Percentiles rank a stretch among this genome's conserved stretches.
These are phyloP conservation scores for Epirrhoe alternata DNA, from an alignment of 2,888 invertebrate genomes.

Conservation along the genomic window DNA sequence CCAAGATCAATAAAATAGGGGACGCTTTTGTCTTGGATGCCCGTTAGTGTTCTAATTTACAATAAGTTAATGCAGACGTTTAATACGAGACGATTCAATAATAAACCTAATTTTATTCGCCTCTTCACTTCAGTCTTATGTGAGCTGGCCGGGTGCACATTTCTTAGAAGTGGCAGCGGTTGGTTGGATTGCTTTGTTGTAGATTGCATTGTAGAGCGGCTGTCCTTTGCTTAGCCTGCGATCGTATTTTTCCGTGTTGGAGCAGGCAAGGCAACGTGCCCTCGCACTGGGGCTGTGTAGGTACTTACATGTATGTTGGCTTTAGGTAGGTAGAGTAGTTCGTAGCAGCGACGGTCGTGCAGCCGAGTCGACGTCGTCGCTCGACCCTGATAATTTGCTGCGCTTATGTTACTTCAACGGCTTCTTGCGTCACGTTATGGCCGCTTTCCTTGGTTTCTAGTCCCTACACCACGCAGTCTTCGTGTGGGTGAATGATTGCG, in stretches of 20 bases:
- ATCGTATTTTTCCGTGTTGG: constrained; percentile 70
- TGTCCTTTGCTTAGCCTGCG: constrained; percentile 68
- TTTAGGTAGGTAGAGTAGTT: constrained; percentile 59
- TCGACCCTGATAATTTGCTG: constrained; percentile 84
- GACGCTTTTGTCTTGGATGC: constrained; percentile 28
- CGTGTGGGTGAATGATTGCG: constrained; percentile 36
- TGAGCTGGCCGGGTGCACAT: constrained; percentile 39
- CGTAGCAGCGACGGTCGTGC: constrained; percentile 73
- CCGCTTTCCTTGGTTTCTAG: constrained; percentile 74
- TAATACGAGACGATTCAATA: constrained; percentile 43
- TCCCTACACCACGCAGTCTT: constrained; percentile 59
- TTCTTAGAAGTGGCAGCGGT: constrained; percentile 63
- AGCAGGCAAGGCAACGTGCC: constrained; percentile 61
- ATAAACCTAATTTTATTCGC: constrained; percentile 33
- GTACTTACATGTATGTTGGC: constrained; percentile 48
- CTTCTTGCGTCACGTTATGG: constrained; percentile 78
- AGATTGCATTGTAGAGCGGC: constrained; percentile 56
- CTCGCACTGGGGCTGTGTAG: constrained; percentile 63
- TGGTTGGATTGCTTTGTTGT: constrained; percentile 57
- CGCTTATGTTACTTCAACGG: constrained; percentile 84
- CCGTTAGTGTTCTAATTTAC: constrained; percentile 8
- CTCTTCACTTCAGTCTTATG: constrained; percentile 38
- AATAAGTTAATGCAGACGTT: constrained; percentile 45
- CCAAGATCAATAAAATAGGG: constrained; percentile 44
- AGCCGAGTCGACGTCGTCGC: constrained; percentile 71